Evolutionary conservation across 2,888 invertebrate genomes (phyloP), one percentile per base, ranked within the genome.

Genomic region (Andrena praecox): DNA sequence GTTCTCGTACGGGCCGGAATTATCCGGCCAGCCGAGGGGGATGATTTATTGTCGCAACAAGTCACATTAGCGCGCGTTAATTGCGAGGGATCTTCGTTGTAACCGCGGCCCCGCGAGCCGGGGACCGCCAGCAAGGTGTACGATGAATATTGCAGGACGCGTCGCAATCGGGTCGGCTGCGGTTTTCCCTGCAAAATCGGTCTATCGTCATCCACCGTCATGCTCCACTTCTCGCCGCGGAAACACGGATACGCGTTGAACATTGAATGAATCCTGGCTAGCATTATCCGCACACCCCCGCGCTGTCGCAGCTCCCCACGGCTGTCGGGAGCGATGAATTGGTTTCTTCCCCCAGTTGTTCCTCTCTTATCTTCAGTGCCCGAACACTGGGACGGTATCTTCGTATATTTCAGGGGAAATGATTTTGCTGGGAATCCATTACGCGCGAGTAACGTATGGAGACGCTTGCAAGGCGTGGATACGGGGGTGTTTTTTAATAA

Each of bases 21-120:
- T 54, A 68, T 63, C 60, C 63, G 62, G 3, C n/a, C 75, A 35
- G 42, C 68, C 50, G 27, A 42, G 73, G n/a, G 66, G 79, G 56
- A 79, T 76, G 78, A 84, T 84, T 84, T 73, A 79, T 69, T 33
- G 67, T 69, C 67, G 81, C 79, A 73, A 67, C 82, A 80, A 77
- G 83, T 80, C 80, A 59, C 56, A 84, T 84, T 83, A 83, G n/a
- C 59, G 54, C 54, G 71, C 83, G 74, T 85, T 85, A 85, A 85
- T 85, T 83, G 67, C 80, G 59, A 77, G 62, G 50, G 56, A 68
- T 59, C 63, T 42, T 60, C 71, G 83, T 68, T 77, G 54, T 71
- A 74, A 71, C 27, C 59, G 70, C 27, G 60, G 72, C 10, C 10
- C 29, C 50, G 75, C 3, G 69, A 8, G 54, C 50, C 70, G 54